These are phyloP conservation scores for Meloe dianella DNA, from an alignment of 2,888 invertebrate genomes.

Conservation along the genomic window DNA sequence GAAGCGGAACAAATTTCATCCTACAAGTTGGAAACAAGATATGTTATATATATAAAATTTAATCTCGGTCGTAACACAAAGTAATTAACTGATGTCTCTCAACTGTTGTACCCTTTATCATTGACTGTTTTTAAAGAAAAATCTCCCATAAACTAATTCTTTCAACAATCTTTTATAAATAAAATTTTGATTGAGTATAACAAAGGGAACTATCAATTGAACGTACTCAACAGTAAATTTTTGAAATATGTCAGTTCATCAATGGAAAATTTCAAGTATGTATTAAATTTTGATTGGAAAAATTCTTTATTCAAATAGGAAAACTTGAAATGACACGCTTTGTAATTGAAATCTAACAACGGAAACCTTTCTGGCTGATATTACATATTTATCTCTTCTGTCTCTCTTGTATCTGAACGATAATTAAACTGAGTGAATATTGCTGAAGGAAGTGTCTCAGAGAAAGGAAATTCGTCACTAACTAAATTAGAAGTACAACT, in stretches of 20 bases:
- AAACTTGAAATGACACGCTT: neutral
- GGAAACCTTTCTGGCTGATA: neutral
- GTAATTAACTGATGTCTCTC: conserved; percentile 13
- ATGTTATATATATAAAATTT: conserved; percentile 27
- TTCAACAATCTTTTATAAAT: too few relatives aligned
- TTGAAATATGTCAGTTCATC: neutral
- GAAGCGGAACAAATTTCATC: neutral
- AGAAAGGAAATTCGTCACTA: conserved; percentile 29
- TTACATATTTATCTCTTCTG: conserved; percentile 13
- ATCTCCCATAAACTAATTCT: too few relatives aligned
- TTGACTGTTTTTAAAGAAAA: too few relatives aligned
- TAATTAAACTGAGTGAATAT: conserved; percentile 24
- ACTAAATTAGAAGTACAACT: conserved; percentile 24
- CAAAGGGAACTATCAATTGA: too few relatives aligned
- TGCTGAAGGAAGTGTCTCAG: conserved; percentile 18
- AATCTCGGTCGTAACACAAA: conserved; percentile 18
- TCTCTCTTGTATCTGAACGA: neutral
- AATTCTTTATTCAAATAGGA: neutral
- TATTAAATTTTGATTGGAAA: conserved; percentile 12
- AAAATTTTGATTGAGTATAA: too few relatives aligned
- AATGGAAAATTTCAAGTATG: neutral
- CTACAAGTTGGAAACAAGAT: conserved; percentile 17
- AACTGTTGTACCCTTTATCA: conserved; percentile 4
- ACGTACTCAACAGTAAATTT: neutral
- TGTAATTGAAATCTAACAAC: neutral